Evolutionary conservation across 1,140 invertebrate species (phyloP).

Genomic region (Harpegnathos saltator): DNA sequence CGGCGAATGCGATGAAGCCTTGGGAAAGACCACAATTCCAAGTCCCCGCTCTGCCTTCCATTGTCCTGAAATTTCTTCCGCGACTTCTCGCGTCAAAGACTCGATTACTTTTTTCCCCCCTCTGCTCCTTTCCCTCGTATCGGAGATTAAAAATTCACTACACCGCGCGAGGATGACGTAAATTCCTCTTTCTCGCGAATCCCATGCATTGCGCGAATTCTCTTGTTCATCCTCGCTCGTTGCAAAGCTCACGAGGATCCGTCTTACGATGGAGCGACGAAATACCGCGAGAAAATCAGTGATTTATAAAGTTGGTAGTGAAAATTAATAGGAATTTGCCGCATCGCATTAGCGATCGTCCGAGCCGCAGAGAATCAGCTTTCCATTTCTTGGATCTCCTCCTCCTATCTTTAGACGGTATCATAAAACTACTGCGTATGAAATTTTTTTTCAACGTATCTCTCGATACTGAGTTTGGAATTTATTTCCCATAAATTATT

Average conservation of each 20-base stretch:
- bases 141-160: not conserved
- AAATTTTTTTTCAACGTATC: too few species aligned
- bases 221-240: not conserved
- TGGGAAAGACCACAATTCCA: conserved; percentile 7
- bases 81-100: not conserved
- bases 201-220: not conserved
- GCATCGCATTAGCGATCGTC: conserved; percentile 29
- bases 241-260: conserved; percentile 16
- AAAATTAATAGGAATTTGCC: not conserved
- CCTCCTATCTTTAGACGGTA: too few species aligned
- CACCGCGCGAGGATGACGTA: not conserved
- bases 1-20: not conserved
- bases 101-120: not conserved
- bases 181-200: not conserved
- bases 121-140: too few species aligned
- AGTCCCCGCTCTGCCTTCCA: not conserved
- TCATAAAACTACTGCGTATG: too few species aligned
- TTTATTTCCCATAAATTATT: too few species aligned
- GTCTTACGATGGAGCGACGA: not conserved
- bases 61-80: not conserved
- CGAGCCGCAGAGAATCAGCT: not conserved
- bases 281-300: not conserved
- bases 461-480: too few species aligned
- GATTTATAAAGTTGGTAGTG: not conserved
- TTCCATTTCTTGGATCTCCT: not conserved